phyloP scores from a whole-genome alignment of 1,140 invertebrate species.

The Alviniconcha marisindica region DNA sequence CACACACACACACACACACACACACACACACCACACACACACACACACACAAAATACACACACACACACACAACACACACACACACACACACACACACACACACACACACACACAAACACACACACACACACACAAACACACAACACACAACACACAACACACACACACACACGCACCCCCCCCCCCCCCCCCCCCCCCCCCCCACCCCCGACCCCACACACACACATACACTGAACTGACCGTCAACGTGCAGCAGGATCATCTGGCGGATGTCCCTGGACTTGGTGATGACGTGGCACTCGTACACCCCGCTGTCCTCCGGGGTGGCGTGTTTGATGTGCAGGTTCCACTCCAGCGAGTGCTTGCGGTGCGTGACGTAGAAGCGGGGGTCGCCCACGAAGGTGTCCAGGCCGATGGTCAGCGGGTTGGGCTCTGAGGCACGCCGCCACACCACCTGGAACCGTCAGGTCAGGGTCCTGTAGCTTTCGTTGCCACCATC shows the following conservation, averaged over 20 bases:
- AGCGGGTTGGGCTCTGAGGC: slow-evolving; percentile 58
- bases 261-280: slow-evolving; percentile 48
- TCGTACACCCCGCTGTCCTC: slow-evolving; percentile 62
- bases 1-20: slow-evolving; percentile 15
- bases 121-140: no score
- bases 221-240: no score
- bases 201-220: background rate
- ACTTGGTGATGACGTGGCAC: slow-evolving; percentile 60
- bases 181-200: no score
- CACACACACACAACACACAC: background rate
- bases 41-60: background rate
- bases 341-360: slow-evolving; percentile 61
- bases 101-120: slow-evolving; percentile 15
- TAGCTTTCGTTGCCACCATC: no score
- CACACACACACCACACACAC: background rate
- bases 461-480: no score
- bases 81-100: slow-evolving; percentile 17
- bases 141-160: no score
- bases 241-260: slow-evolving; percentile 57
- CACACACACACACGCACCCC: no score
- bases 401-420: slow-evolving; percentile 55
- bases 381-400: slow-evolving; percentile 52
- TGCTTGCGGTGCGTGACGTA: slow-evolving; percentile 49
- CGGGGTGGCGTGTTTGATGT: slow-evolving; percentile 54
- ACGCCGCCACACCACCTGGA: slow-evolving; percentile 62